Evolutionary conservation across 2,797 vertebrate species (phyloP), one percentile per base, ranked within the genome.

Genomic region (Spinus olivaceus): DNA sequence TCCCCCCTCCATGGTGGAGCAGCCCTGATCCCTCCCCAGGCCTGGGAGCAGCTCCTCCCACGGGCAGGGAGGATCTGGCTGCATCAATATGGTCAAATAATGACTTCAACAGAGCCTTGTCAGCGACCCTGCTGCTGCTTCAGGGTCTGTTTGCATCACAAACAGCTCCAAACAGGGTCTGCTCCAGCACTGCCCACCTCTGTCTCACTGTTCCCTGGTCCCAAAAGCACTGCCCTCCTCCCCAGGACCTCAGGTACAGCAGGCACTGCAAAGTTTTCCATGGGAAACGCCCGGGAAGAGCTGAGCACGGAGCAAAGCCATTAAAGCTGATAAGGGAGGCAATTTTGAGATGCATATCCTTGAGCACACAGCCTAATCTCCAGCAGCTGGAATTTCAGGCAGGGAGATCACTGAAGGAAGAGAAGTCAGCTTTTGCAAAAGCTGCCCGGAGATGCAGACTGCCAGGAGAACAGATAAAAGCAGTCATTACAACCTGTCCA

Each of bases 391-490:
- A 87, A 92, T 14, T 27, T 19, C 88, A 80, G 74, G 67, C 57
- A 41, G 59, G 63, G 60, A 82, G 61, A 94, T 80, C 78, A 25
- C 74, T 0, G 8, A 77, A 74, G 81, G 28, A 88, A 54, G 64
- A 65, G 53, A 73, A 84, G 70, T 8, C 30, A 24, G 86, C 33
- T 5, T 59, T 85, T 70, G 78, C 92, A 86, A 59, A 66, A 81
- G 78, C 78, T 1, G 22, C 27, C 71, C 17, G 74, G 73, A 81
- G 91, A 72, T 65, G 12, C 17, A 60, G 72, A 60, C 42, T 70
- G 85, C 44, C 77, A 10, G 54, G 65, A 79, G 90, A 64, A 47
- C 21, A 81, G 92, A 90, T 86, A 93, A 84, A 90, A 90, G 73
- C 86, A 53, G 54, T 84, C 71, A 73, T 80, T 85, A 85, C 92